phyloP scores from a whole-genome alignment of 2,113 vertebrate genomes.

The Cephalopterus ornatus region DNA sequence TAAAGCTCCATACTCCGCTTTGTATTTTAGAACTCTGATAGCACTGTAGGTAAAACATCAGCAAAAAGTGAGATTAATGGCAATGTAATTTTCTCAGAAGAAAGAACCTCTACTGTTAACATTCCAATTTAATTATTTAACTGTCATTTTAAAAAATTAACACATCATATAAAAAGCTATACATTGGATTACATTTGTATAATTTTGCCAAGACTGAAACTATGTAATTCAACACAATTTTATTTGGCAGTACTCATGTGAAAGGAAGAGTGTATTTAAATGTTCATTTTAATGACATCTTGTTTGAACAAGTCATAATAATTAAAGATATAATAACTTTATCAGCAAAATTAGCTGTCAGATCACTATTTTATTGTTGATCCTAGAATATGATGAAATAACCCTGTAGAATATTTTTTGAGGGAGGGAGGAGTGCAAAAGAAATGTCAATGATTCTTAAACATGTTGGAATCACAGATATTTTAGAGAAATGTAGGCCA shows the following conservation, averaged over 20 bases:
- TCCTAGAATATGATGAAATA: background rate
- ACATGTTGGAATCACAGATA: background rate
- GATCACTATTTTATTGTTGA: background rate
- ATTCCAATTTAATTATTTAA: slow-evolving; percentile 64
- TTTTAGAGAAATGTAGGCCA: background rate
- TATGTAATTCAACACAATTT: slow-evolving; percentile 26
- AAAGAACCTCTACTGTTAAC: slow-evolving; percentile 45
- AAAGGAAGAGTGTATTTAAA: slow-evolving; percentile 58
- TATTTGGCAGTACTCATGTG: slow-evolving; percentile 53
- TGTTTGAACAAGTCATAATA: slow-evolving; percentile 37
- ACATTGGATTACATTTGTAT: background rate
- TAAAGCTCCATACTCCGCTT: slow-evolving; percentile 12
- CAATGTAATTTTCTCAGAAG: slow-evolving; percentile 52
- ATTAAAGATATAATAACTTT: slow-evolving; percentile 38
- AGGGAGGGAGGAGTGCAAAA: background rate
- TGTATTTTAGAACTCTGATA: slow-evolving; percentile 10
- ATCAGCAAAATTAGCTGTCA: slow-evolving; percentile 40
- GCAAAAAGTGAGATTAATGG: slow-evolving; percentile 3
- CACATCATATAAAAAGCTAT: slow-evolving; percentile 31
- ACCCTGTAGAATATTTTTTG: background rate
- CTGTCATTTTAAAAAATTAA: slow-evolving; percentile 56
- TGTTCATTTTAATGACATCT: slow-evolving; percentile 41
- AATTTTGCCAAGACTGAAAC: slow-evolving; percentile 49
- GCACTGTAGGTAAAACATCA: slow-evolving; percentile 20
- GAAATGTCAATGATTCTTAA: background rate